Percentiles rank a stretch among this genome's conserved stretches.
These are phyloP conservation scores for Pristis pectinata DNA, from an alignment of 2,797 vertebrate genomes.

Conservation along the genomic window DNA sequence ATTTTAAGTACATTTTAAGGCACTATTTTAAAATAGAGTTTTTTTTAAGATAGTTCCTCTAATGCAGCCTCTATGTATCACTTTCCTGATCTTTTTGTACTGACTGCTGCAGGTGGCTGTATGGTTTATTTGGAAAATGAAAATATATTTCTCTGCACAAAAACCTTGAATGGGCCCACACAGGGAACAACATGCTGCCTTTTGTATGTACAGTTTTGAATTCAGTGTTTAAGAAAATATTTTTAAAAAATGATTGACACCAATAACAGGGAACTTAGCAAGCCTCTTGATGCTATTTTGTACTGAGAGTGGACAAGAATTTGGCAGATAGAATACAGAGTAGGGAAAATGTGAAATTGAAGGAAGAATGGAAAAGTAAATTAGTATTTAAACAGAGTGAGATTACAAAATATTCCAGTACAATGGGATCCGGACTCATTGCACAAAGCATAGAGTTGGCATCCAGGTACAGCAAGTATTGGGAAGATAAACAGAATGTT, in stretches of 20 bases:
- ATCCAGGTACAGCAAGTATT: too few species aligned
- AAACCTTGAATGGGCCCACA: not conserved
- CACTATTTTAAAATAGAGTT: too few species aligned
- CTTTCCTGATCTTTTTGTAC: not conserved
- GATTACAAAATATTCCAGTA: too few species aligned
- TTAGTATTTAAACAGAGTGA: too few species aligned
- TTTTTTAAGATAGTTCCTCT: not conserved
- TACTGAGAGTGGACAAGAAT: not conserved
- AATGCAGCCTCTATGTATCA: not conserved
- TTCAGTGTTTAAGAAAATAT: not conserved
- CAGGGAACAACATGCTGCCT: too few species aligned
- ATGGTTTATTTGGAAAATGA: not conserved
- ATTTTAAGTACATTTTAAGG: not conserved
- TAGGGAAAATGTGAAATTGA: too few species aligned
- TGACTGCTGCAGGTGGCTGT: not conserved
- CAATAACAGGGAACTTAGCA: not conserved
- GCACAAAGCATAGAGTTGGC: too few species aligned
- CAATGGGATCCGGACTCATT: too few species aligned
- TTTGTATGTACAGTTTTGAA: not conserved
- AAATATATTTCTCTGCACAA: not conserved
- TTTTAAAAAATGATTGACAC: too few species aligned
- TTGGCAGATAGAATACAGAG: too few species aligned
- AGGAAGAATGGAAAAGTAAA: too few species aligned
- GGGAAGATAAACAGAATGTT: too few species aligned
- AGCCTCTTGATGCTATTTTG: not conserved